These are phyloP conservation scores for Ptychoptera albimana DNA, from an alignment of 2,888 invertebrate species.

Conservation along the genomic window DNA sequence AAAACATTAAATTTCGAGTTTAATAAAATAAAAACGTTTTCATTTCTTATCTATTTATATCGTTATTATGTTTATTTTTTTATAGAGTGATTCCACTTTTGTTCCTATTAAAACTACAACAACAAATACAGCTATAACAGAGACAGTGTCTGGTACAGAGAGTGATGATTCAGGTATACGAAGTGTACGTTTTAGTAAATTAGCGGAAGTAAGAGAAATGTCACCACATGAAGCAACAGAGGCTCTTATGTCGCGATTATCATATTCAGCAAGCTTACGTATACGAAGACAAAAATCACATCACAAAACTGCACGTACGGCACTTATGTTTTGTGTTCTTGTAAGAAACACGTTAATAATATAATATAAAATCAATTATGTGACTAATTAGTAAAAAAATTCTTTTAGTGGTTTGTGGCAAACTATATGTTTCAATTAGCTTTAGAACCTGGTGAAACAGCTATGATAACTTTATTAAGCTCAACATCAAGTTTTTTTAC, in stretches of 20 bases:
- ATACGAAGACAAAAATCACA: slow-evolving; percentile 46
- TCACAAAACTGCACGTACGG: slow-evolving; percentile 62
- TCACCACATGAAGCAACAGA: slow-evolving; percentile 83
- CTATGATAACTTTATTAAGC: slow-evolving; percentile 76
- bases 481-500: slow-evolving; percentile 84
- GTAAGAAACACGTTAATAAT: slow-evolving; percentile 35
- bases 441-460: slow-evolving; percentile 64
- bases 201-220: slow-evolving; percentile 77
- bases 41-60: slow-evolving; percentile 3
- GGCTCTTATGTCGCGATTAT: slow-evolving; percentile 78
- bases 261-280: slow-evolving; percentile 82
- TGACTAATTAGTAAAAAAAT: slow-evolving; percentile 8
- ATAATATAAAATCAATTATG: neutral
- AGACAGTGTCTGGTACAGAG: slow-evolving; percentile 49
- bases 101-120: slow-evolving; percentile 68
- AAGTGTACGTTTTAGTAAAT: slow-evolving; percentile 80
- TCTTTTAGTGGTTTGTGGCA: slow-evolving; percentile 81
- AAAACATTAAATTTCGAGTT: no score
- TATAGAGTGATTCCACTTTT: slow-evolving; percentile 77
- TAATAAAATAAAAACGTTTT: no score
- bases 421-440: slow-evolving; percentile 88
- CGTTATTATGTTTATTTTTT: slow-evolving; percentile 3
- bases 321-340: slow-evolving; percentile 70
- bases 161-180: slow-evolving; percentile 73
- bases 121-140: slow-evolving; percentile 18